These are phyloP conservation scores for Phoxinus dragarum DNA, from an alignment of 2,797 vertebrate species.

Conservation along the genomic window DNA sequence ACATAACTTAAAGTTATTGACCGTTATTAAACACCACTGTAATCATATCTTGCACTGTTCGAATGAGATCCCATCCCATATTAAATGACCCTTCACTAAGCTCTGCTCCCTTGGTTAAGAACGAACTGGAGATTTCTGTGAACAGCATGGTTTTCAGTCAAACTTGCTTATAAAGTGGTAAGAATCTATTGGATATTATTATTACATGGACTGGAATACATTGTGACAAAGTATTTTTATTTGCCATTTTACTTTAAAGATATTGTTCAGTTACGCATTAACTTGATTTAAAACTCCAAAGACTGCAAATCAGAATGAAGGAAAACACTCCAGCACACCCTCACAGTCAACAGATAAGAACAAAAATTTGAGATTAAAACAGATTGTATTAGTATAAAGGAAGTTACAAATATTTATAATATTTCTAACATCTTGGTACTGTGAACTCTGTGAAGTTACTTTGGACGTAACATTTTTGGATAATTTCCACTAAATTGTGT, in stretches of 20 bases:
- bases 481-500: neutral
- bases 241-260: neutral
- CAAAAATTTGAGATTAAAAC: neutral
- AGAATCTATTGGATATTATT: neutral
- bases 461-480: neutral
- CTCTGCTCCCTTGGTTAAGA: neutral
- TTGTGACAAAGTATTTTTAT: neutral
- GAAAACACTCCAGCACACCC: neutral
- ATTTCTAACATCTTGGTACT: neutral
- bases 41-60: neutral
- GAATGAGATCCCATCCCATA: neutral
- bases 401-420: neutral
- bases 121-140: neutral
- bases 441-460: neutral
- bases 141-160: neutral
- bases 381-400: neutral
- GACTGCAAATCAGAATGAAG: neutral
- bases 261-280: neutral
- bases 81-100: neutral
- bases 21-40: neutral
- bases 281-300: neutral
- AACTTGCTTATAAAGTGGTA: neutral
- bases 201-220: neutral
- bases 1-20: neutral
- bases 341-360: neutral